Percentiles rank a stretch among this genome's conserved stretches.
Evolutionary conservation across 92 coral and sea anemone genomes (phyloP).

Genomic region (Palythoa grandis): DNA sequence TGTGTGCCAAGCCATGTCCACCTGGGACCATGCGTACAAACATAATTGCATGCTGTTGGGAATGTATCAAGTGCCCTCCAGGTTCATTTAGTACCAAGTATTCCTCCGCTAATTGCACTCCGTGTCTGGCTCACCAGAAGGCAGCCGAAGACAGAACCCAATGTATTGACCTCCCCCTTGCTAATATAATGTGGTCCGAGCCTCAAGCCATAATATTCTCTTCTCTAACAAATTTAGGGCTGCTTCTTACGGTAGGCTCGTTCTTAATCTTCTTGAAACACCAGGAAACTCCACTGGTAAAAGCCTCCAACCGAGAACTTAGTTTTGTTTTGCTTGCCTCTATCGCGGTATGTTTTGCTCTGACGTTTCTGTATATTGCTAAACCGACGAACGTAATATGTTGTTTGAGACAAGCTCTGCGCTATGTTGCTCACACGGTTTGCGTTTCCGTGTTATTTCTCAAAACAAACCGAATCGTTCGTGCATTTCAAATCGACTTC

Average conservation of each 20-base stretch:
- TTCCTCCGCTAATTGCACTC: conserved; percentile 64
- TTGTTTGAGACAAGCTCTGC: conserved; percentile 63
- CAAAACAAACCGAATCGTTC: conserved; percentile 74
- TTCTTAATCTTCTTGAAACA: conserved; percentile 49
- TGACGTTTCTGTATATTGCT: conserved; percentile 65
- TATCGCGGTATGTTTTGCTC: conserved; percentile 62
- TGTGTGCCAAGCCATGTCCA: conserved; percentile 67
- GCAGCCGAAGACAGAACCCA: conserved; percentile 49
- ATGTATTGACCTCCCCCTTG: conserved; percentile 64
- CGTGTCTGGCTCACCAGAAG: conserved; percentile 61
- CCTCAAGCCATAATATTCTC: conserved; percentile 47
- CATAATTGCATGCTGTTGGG: conserved; percentile 34
- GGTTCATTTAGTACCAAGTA: conserved; percentile 57
- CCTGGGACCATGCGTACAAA: conserved; percentile 60
- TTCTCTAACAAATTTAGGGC: conserved; percentile 53
- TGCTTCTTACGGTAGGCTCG: conserved; percentile 43
- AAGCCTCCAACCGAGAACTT: conserved; percentile 80
- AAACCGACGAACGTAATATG: conserved; percentile 65
- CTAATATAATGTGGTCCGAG: conserved; percentile 66
- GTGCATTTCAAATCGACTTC: conserved; percentile 66
- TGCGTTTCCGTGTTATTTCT: conserved; percentile 74
- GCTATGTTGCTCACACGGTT: conserved; percentile 69
- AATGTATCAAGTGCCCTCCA: conserved; percentile 50
- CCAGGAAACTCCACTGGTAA: conserved; percentile 69
- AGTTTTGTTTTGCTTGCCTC: conserved; percentile 63